phyloP scores from a whole-genome alignment of 2,888 invertebrate genomes.

The Thymelicus sylvestris region DNA sequence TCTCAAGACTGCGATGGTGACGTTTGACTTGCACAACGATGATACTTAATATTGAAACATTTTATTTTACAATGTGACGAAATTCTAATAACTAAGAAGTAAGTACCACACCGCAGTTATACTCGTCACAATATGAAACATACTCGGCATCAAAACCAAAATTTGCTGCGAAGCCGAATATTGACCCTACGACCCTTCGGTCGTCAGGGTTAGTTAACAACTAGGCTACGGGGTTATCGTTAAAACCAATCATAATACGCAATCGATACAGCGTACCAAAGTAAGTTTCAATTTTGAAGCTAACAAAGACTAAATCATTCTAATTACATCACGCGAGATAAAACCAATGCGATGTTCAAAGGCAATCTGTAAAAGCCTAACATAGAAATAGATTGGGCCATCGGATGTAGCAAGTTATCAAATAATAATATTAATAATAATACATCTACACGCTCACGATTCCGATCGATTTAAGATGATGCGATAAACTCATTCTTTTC shows the following conservation, averaged over 20 bases:
- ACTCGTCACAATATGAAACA: too few species aligned
- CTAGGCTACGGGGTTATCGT: not conserved
- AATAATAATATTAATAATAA: not conserved
- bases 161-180: too few species aligned
- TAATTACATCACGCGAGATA: too few species aligned
- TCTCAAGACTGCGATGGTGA: too few species aligned
- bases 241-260: not conserved
- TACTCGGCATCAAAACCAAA: too few species aligned
- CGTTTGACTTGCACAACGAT: too few species aligned
- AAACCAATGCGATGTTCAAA: not conserved
- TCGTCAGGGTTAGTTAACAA: too few species aligned
- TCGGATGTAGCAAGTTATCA: conserved; percentile 3
- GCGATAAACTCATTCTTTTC: conserved; percentile 20
- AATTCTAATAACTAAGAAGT: too few species aligned
- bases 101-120: too few species aligned
- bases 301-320: not conserved
- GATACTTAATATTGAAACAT: too few species aligned
- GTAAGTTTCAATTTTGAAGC: not conserved
- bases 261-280: not conserved
- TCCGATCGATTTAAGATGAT: conserved; percentile 18
- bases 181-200: too few species aligned
- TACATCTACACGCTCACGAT: not conserved
- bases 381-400: not conserved
- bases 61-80: too few species aligned
- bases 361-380: not conserved